These are phyloP conservation scores for Anableps anableps DNA, from an alignment of 2,797 vertebrate species.

Conservation along the genomic window DNA sequence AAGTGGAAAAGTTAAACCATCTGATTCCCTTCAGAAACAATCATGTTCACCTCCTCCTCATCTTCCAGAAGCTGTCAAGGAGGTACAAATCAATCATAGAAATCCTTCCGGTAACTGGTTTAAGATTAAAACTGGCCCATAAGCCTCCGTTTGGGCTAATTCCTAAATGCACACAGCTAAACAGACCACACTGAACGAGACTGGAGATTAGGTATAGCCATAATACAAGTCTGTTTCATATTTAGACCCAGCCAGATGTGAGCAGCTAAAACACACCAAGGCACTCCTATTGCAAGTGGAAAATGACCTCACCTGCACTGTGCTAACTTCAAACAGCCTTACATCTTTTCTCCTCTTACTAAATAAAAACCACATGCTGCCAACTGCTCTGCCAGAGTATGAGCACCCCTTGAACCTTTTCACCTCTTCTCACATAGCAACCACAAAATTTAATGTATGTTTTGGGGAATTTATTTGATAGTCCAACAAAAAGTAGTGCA, in stretches of 20 bases:
- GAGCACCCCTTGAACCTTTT: neutral
- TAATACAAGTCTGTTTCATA: constrained; percentile 38
- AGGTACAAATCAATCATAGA: constrained; percentile 58
- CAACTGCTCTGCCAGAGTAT: constrained; percentile 35
- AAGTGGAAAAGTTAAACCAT: constrained; percentile 33
- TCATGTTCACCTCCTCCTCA: constrained; percentile 47
- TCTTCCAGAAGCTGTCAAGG: constrained; percentile 46
- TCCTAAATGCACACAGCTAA: constrained; percentile 31
- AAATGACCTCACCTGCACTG: constrained; percentile 81
- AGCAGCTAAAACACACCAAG: constrained; percentile 22
- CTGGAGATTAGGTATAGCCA: constrained; percentile 38
- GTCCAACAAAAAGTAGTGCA: neutral
- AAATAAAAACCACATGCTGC: constrained; percentile 74
- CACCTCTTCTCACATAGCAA: neutral
- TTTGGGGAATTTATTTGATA: neutral
- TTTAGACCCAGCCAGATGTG: constrained; percentile 56
- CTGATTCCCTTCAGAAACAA: constrained; percentile 64
- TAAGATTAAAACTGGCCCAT: constrained; percentile 21
- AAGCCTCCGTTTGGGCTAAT: constrained; percentile 26
- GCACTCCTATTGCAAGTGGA: constrained; percentile 56
- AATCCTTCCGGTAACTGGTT: constrained; percentile 38
- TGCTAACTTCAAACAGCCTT: constrained; percentile 76
- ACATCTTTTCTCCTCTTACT: constrained; percentile 74
- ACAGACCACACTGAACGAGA: constrained; percentile 46
- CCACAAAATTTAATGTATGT: neutral